Evolutionary conservation across 1,140 invertebrate genomes (phyloP), one percentile per base, ranked within the genome.

Genomic region (Bombus pyrosoma): DNA sequence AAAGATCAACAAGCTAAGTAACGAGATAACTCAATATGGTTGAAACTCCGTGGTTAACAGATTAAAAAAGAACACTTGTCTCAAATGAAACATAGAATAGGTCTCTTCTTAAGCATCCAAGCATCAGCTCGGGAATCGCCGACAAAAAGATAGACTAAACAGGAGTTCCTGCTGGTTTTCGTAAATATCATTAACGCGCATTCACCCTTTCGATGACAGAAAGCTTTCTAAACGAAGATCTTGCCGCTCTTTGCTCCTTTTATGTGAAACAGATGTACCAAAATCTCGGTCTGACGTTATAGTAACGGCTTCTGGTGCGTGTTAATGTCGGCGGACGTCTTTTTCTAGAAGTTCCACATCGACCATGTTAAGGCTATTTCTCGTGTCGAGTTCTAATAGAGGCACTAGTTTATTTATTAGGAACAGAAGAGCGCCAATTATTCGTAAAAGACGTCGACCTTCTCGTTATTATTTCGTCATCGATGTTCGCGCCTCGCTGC

Each of bases 191-290:
- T 83, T 85, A 85, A 86, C 72, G 69, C 68, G 43, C 41, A 68
- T 74, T 77, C 75, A 87, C 85, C 81, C 85, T 85, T 90, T 91
- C 85, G 90, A 85, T 68, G 89, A 90, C 86, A 87, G 86, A 90
- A 80, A 57, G 32, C 89, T 90, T 87, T 83, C 88, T 76, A 62
- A 84, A 69, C 71, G 74, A 59, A 59, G 39, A 74, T 68, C 80
- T 82, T 34, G 81, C 57, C 37, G 47, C 57, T 79, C 57, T 79
- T 75, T 81, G 88, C 83, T 86, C 89, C 71, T 90, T 88, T 91
- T 92, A 92, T 91, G 91, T 78, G 88, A 90, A 92, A 87, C 92
- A 93, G 90, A 93, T 93, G 93, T 79, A 87, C 39, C 72, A 53
- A 81, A 64, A 78, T n/a, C 78, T 47, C 37, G 43, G 75, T 34